Percentiles rank a stretch among this genome's conserved stretches.
These are phyloP conservation scores for Malthinus seriepunctatus DNA, from an alignment of 2,888 invertebrate genomes.

Conservation along the genomic window DNA sequence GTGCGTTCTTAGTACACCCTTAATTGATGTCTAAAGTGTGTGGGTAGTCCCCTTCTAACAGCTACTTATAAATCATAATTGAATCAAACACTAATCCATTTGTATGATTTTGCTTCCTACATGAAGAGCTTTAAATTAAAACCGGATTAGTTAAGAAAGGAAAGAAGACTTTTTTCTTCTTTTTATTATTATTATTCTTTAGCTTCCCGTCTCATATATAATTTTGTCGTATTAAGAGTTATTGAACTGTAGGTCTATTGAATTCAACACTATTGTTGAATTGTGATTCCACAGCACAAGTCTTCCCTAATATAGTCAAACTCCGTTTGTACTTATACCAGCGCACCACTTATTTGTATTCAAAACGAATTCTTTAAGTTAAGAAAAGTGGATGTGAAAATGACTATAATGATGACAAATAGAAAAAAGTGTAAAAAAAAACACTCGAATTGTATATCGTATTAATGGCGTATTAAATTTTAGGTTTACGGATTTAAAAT, in stretches of 20 bases:
- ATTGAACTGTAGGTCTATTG: conserved; percentile 33
- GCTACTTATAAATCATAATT: conserved; percentile 29
- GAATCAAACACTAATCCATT: conserved; percentile 29
- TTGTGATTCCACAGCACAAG: conserved; percentile 28
- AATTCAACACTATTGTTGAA: conserved; percentile 34
- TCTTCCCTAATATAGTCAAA: conserved; percentile 34
- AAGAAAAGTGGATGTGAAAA: conserved; percentile 31
- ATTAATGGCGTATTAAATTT: no score
- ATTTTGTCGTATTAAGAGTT: conserved; percentile 32
- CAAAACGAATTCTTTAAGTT: conserved; percentile 24
- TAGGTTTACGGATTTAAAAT: no score
- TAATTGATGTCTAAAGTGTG: conserved; percentile 6
- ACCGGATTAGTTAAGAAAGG: conserved; percentile 22
- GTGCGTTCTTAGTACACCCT: conserved; percentile 1
- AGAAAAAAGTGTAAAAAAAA: conserved; percentile 13
- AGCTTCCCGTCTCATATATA: conserved; percentile 29
- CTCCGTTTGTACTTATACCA: conserved; percentile 21
- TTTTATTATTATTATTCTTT: background rate
- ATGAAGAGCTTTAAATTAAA: conserved; percentile 25
- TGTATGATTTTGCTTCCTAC: conserved; percentile 24
- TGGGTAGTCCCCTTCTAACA: conserved; percentile 15
- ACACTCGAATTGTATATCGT: no score
- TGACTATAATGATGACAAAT: conserved; percentile 27
- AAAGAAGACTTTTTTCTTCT: conserved; percentile 18
- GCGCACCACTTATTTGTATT: conserved; percentile 27